Evolutionary conservation across 2,888 invertebrate species (phyloP).

Genomic region (Pseudococcus longispinus): DNA sequence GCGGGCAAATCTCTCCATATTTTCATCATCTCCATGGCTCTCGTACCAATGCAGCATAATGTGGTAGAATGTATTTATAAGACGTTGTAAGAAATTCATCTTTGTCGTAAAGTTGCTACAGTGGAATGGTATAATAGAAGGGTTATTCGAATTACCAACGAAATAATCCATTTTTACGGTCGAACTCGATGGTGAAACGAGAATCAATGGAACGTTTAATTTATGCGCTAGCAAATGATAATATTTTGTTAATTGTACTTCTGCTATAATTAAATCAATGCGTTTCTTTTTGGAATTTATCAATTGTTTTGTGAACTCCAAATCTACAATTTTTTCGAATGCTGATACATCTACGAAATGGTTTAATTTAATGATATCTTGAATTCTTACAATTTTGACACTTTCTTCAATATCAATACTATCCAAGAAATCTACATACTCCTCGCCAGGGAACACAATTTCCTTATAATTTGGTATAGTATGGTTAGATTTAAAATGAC

Average conservation of each 20-base stretch:
- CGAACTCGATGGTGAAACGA: background rate
- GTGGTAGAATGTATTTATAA: background rate
- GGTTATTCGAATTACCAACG: background rate
- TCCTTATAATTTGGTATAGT: background rate
- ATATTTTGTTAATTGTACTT: background rate
- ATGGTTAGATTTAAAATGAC: background rate
- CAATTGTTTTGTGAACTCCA: background rate
- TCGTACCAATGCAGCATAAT: background rate
- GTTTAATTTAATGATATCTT: too few species aligned
- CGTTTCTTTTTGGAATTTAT: background rate
- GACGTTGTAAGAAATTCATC: constrained; percentile 32
- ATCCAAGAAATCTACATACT: background rate
- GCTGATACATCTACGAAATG: too few species aligned
- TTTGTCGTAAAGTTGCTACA: background rate
- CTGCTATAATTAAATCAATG: background rate
- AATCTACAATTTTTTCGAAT: too few species aligned
- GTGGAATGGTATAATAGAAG: background rate
- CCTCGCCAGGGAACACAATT: background rate
- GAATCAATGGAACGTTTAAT: background rate
- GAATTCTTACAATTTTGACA: too few species aligned
- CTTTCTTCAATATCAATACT: background rate
- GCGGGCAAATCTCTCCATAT: background rate
- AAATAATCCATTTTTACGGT: background rate
- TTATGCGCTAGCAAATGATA: background rate
- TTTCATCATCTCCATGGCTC: background rate